A percentile compares a stretch with the other conserved stretches of the same genome.
Conservation (phyloP, 2,113 vertebrate genomes). For the Proteles cristata region DNA sequence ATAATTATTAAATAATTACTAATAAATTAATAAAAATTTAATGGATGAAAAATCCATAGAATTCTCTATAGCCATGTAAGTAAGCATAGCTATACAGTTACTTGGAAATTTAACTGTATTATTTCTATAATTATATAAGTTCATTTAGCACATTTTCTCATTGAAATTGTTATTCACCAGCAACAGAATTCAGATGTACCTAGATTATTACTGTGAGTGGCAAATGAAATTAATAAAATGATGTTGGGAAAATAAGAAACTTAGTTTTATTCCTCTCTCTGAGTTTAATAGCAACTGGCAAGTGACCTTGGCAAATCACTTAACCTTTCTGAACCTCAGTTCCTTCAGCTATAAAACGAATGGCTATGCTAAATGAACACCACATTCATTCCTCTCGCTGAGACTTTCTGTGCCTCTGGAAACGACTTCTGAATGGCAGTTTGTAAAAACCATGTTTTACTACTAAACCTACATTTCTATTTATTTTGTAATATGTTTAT, state of each 20-base stretch:
- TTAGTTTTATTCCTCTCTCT: background rate
- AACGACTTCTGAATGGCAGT: background rate
- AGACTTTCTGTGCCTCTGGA: background rate
- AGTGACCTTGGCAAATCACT: conserved; percentile 33
- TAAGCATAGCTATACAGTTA: background rate
- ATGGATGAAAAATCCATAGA: background rate
- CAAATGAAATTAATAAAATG: conserved; percentile 6
- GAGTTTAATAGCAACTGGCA: background rate
- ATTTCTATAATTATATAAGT: background rate
- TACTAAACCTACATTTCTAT: background rate
- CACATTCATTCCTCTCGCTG: background rate
- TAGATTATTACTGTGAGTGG: background rate
- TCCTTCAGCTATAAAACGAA: conserved; percentile 33
- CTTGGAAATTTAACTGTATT: background rate
- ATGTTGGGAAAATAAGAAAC: background rate
- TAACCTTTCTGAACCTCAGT: background rate
- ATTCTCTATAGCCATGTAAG: background rate
- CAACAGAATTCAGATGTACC: background rate
- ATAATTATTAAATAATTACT: background rate
- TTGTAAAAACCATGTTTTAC: background rate
- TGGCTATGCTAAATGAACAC: background rate
- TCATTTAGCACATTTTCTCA: background rate
- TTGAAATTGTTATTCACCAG: background rate
- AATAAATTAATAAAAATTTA: background rate
- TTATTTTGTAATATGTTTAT: background rate